Evolutionary conservation across 2,113 vertebrate genomes (phyloP).

Genomic region (Sylvilagus bachmani): DNA sequence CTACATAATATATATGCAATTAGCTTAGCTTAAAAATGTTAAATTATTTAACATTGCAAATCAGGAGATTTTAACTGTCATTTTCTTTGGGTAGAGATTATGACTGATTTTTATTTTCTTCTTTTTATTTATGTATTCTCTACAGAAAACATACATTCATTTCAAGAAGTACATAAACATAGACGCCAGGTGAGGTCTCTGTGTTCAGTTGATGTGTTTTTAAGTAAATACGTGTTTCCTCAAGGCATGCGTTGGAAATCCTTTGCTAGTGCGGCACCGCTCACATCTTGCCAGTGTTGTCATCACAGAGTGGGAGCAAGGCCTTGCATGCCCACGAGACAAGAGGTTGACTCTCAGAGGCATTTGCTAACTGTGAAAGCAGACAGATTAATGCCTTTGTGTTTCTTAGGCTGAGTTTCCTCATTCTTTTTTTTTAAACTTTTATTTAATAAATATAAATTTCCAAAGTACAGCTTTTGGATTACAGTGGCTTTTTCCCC

Average conservation of each 20-base stretch:
- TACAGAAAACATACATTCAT: not conserved
- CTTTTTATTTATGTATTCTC: not conserved
- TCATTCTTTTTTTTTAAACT: not conserved
- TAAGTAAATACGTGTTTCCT: not conserved
- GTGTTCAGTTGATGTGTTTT: not conserved
- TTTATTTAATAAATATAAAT: no score
- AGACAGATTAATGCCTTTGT: not conserved
- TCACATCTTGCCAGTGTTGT: no score
- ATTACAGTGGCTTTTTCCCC: no score
- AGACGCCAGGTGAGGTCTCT: not conserved
- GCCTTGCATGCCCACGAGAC: not conserved
- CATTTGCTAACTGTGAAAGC: not conserved
- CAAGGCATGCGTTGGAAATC: not conserved
- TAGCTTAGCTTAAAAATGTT: not conserved
- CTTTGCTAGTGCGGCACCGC: not conserved
- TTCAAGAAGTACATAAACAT: not conserved
- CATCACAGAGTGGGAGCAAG: not conserved
- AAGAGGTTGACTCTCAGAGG: not conserved
- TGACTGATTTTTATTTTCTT: constrained; percentile 28
- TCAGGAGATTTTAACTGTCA: not conserved
- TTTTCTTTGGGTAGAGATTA: not conserved
- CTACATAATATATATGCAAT: not conserved
- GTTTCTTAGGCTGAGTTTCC: not conserved
- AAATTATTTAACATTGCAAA: not conserved
- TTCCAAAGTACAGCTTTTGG: no score